Evolutionary conservation across 1,140 invertebrate genomes (phyloP).

Genomic region (Tetranychus urticae): DNA sequence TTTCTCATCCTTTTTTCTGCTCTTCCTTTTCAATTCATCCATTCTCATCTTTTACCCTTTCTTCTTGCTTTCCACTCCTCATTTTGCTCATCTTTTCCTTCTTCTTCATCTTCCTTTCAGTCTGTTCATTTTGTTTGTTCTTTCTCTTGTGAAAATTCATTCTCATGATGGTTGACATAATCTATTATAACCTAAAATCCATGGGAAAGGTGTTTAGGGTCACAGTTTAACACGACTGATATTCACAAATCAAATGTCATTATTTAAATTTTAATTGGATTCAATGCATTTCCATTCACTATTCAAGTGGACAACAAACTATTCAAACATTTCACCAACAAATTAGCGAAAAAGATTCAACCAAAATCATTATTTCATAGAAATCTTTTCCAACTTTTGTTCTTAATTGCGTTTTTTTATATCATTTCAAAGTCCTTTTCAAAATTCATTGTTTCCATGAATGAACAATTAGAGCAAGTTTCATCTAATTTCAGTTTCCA

Average conservation of each 20-base stretch:
- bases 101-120: background rate
- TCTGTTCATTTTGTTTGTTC: background rate
- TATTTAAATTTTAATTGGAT: background rate
- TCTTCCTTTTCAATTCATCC: background rate
- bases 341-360: too few relatives aligned
- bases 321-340: too few relatives aligned
- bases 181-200: slow-evolving; percentile 75
- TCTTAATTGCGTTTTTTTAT: too few relatives aligned
- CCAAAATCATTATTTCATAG: too few relatives aligned
- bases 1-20: background rate
- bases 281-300: too few relatives aligned
- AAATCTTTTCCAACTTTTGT: too few relatives aligned
- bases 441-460: too few relatives aligned
- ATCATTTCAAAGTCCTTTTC: too few relatives aligned
- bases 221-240: slow-evolving; percentile 34
- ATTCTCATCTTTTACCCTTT: background rate
- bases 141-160: slow-evolving; percentile 14
- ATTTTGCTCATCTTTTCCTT: background rate
- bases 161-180: slow-evolving; percentile 61
- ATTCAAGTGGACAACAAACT: too few relatives aligned
- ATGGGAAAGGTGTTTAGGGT: slow-evolving; percentile 65
- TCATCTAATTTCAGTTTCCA: too few relatives aligned
- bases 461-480: too few relatives aligned
- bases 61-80: background rate
- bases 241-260: background rate